These are phyloP conservation scores for Melopsittacus undulatus DNA, from an alignment of 2,797 vertebrate species.

Conservation along the genomic window DNA sequence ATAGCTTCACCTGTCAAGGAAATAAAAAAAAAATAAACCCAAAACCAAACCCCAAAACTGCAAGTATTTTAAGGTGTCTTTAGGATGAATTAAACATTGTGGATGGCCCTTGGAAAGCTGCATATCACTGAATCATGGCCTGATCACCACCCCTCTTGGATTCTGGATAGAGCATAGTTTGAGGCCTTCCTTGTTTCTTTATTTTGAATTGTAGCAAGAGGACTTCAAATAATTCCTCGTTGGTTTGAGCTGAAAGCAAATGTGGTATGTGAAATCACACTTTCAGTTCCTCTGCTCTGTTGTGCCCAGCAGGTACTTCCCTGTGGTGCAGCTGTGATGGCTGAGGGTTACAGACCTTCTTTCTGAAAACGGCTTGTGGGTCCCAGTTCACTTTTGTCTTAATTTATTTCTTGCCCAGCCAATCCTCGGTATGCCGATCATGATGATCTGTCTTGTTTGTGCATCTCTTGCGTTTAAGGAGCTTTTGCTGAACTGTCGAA, in stretches of 20 bases:
- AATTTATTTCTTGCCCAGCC: background rate
- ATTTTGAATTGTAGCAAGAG: background rate
- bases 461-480: background rate
- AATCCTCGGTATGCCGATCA: background rate
- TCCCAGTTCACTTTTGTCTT: background rate
- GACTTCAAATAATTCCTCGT: background rate
- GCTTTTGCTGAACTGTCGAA: background rate
- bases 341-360: background rate
- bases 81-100: background rate
- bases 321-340: background rate
- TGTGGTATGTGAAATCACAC: background rate
- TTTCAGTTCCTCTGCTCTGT: constrained; percentile 14
- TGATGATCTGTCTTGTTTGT: background rate
- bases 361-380: background rate
- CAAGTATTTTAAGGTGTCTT: background rate
- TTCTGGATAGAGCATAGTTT: background rate
- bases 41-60: background rate
- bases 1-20: background rate
- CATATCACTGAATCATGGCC: background rate
- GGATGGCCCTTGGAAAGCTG: background rate
- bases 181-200: background rate
- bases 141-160: background rate
- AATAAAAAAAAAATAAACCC: background rate
- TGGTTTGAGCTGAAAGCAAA: background rate
- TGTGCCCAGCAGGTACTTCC: constrained; percentile 13